phyloP scores from a whole-genome alignment of 2,888 invertebrate genomes.

The Antheraea assamensis region DNA sequence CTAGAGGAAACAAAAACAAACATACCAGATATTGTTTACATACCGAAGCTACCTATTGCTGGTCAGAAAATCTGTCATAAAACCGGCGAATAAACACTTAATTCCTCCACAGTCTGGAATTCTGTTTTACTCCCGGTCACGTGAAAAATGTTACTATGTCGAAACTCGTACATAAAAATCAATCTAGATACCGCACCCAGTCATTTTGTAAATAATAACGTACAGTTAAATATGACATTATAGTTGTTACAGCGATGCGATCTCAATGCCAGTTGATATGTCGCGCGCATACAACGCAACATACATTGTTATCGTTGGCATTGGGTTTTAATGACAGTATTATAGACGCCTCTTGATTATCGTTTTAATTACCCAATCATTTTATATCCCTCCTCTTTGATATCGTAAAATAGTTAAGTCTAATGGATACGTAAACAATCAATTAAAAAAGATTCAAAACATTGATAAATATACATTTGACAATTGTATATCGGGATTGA shows the following conservation, averaged over 20 bases:
- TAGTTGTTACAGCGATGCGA: conserved; percentile 50
- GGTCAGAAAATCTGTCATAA: too few relatives aligned
- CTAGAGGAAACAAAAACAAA: too few relatives aligned
- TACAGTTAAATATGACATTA: conserved; percentile 46
- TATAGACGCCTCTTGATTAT: not conserved
- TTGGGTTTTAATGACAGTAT: conserved; percentile 8
- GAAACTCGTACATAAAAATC: not conserved
- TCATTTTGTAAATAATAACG: conserved; percentile 9
- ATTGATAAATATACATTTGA: too few relatives aligned
- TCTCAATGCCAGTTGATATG: conserved; percentile 47
- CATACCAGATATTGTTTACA: too few relatives aligned
- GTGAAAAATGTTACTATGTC: not conserved
- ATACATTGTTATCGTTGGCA: conserved; percentile 10
- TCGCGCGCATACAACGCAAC: conserved; percentile 17
- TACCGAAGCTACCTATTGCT: too few relatives aligned
- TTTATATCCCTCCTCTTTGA: not conserved
- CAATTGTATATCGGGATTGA: too few relatives aligned
- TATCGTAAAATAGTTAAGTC: not conserved
- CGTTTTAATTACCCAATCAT: not conserved
- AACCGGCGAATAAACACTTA: not conserved
- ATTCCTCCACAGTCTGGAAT: not conserved
- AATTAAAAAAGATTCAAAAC: too few relatives aligned
- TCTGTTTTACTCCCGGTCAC: not conserved
- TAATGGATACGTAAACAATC: not conserved
- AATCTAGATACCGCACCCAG: not conserved